These are phyloP conservation scores for Diploptera punctata DNA, from an alignment of 2,888 invertebrate genomes.

Conservation along the genomic window DNA sequence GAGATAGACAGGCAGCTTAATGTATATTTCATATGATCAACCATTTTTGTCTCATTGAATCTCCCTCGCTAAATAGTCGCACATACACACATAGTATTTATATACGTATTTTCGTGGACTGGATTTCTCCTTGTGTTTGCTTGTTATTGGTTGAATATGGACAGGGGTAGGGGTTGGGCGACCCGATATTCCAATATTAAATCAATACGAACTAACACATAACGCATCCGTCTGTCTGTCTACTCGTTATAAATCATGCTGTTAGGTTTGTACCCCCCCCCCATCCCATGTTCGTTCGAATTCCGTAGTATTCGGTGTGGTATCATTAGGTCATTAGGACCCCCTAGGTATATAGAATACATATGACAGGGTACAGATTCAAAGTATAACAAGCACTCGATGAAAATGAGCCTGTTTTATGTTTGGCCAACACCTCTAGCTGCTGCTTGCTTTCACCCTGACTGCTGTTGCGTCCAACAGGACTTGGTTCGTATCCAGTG, in stretches of 20 bases:
- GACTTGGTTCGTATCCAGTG: constrained; percentile 12
- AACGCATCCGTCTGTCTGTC: constrained; percentile 19
- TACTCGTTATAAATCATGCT: constrained; percentile 30
- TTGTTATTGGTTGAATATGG: constrained; percentile 29
- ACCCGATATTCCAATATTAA: constrained; percentile 23
- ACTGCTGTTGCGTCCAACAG: not conserved
- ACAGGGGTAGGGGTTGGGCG: not conserved
- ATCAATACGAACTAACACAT: constrained; percentile 34
- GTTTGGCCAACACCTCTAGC: not conserved
- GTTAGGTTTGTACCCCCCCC: constrained; percentile 29
- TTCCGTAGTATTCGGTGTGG: constrained; percentile 27
- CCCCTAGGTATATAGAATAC: constrained; percentile 28
- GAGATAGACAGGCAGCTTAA: constrained; percentile 22
- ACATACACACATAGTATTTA: constrained; percentile 17
- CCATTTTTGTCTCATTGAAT: constrained; percentile 27
- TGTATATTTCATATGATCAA: constrained; percentile 27
- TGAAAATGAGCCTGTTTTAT: constrained; percentile 30
- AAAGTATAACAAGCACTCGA: constrained; percentile 17
- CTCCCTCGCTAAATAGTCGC: constrained; percentile 14
- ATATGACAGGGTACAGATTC: constrained; percentile 20
- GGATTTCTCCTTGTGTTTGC: constrained; percentile 22
- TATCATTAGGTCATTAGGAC: constrained; percentile 32
- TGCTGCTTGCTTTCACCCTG: not conserved
- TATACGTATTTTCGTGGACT: constrained; percentile 26
- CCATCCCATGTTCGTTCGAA: constrained; percentile 22